Conservation (phyloP, 2,888 invertebrate species). For the Leptothorax acervorum region DNA sequence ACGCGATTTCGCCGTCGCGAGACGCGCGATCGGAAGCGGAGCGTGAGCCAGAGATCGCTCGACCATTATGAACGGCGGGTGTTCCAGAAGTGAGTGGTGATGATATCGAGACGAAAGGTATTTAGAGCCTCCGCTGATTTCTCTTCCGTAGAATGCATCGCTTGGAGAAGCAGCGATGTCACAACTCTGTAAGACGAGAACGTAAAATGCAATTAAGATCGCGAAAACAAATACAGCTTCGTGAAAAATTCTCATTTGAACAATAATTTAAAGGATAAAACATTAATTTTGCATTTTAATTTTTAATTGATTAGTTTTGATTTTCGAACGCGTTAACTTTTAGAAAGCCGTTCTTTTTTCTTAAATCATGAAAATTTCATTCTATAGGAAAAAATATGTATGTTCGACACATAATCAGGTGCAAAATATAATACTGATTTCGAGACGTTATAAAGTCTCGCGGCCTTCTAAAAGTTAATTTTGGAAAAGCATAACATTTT, state of each 20-base stretch:
- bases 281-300: not conserved
- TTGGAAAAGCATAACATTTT: not conserved
- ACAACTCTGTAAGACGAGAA: not conserved
- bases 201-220: not conserved
- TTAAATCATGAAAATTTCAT: not conserved
- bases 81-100: slow-evolving; percentile 8
- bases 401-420: not conserved
- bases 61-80: slow-evolving; percentile 52
- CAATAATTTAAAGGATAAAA: not conserved
- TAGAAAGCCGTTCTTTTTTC: not conserved
- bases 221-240: not conserved
- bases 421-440: too few species aligned
- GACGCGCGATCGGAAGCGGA: slow-evolving; percentile 64
- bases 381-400: not conserved
- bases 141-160: slow-evolving; percentile 7
- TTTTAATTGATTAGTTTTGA: not conserved
- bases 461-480: not conserved
- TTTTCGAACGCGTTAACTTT: not conserved
- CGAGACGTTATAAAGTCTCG: too few species aligned
- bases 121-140: slow-evolving; percentile 8
- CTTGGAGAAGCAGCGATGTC: not conserved
- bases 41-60: slow-evolving; percentile 64
- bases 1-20: slow-evolving; percentile 49
- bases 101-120: slow-evolving; percentile 22
- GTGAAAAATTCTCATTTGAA: not conserved